Evolutionary conservation across 2,797 vertebrate genomes (phyloP).

Genomic region (Glossophaga mutica): DNA sequence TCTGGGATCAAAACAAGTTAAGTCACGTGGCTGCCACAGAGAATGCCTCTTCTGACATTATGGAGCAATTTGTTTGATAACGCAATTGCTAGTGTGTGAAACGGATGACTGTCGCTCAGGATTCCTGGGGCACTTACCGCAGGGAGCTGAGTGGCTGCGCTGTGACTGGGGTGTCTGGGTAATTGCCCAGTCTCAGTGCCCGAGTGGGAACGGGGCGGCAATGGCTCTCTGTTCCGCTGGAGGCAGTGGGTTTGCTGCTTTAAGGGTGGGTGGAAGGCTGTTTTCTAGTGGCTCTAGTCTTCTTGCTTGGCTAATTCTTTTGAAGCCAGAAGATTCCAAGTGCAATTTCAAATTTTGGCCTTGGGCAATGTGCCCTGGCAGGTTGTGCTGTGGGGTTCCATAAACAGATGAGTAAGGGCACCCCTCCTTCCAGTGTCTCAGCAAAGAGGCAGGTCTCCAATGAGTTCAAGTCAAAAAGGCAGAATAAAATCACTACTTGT

Average conservation of each 20-base stretch:
- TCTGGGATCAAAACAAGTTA: conserved; percentile 64
- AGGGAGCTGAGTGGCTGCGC: neutral
- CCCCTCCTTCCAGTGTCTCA: neutral
- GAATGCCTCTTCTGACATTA: conserved; percentile 50
- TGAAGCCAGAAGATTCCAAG: neutral
- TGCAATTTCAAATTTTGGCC: neutral
- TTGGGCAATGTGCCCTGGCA: neutral
- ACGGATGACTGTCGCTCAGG: conserved; percentile 36
- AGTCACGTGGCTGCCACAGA: conserved; percentile 62
- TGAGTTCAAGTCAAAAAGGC: neutral
- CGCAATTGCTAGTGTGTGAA: conserved; percentile 61
- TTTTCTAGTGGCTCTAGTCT: neutral
- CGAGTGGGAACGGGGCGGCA: too few relatives aligned
- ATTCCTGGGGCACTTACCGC: conserved; percentile 28
- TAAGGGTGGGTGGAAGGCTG: neutral
- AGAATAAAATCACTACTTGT: neutral
- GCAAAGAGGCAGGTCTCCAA: neutral
- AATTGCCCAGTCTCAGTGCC: neutral
- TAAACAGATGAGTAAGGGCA: neutral
- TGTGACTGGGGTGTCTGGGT: neutral
- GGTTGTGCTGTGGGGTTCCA: neutral
- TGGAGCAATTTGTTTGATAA: conserved; percentile 65
- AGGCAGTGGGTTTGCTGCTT: neutral
- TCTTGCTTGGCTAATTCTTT: neutral
- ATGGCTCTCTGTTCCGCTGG: neutral